Conservation (phyloP, 2,888 invertebrate genomes). For the Drosophila imparisetae region DNA sequence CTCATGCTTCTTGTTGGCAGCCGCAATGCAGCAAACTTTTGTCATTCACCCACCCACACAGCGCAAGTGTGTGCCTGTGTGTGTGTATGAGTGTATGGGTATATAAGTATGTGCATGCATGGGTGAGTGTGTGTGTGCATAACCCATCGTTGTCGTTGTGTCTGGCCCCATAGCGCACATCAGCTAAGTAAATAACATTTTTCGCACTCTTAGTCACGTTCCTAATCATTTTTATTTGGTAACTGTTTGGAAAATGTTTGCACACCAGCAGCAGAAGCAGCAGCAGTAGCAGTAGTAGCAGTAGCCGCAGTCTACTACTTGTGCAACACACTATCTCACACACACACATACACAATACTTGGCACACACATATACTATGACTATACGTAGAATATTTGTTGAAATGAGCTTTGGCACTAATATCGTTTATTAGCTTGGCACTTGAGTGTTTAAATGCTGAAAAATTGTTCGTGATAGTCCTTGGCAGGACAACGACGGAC, state of each 20-base stretch:
- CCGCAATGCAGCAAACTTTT: slow-evolving; percentile 62
- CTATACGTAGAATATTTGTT: slow-evolving; percentile 56
- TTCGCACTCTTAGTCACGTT: slow-evolving; percentile 83
- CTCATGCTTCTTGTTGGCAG: slow-evolving; percentile 27
- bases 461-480: slow-evolving; percentile 73
- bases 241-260: slow-evolving; percentile 78
- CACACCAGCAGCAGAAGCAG: slow-evolving; percentile 55
- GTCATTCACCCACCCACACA: slow-evolving; percentile 47
- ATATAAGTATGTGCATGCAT: slow-evolving; percentile 19
- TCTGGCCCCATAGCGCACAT: slow-evolving; percentile 69
- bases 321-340: slow-evolving; percentile 8
- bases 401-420: slow-evolving; percentile 74
- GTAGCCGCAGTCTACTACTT: slow-evolving; percentile 20
- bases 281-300: slow-evolving; percentile 6
- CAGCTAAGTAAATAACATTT: slow-evolving; percentile 76
- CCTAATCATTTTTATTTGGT: slow-evolving; percentile 83
- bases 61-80: slow-evolving; percentile 17
- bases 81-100: slow-evolving; percentile 15
- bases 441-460: slow-evolving; percentile 77
- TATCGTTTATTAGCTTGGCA: slow-evolving; percentile 76
- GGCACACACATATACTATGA: slow-evolving; percentile 15
- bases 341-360: slow-evolving; percentile 20
- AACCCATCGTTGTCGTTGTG: slow-evolving; percentile 51
- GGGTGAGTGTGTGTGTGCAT: slow-evolving; percentile 40
- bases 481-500: slow-evolving; percentile 45